Evolutionary conservation across 2,888 invertebrate genomes (phyloP), one percentile per base, ranked within the genome.

Genomic region (Tetragnatha montana): DNA sequence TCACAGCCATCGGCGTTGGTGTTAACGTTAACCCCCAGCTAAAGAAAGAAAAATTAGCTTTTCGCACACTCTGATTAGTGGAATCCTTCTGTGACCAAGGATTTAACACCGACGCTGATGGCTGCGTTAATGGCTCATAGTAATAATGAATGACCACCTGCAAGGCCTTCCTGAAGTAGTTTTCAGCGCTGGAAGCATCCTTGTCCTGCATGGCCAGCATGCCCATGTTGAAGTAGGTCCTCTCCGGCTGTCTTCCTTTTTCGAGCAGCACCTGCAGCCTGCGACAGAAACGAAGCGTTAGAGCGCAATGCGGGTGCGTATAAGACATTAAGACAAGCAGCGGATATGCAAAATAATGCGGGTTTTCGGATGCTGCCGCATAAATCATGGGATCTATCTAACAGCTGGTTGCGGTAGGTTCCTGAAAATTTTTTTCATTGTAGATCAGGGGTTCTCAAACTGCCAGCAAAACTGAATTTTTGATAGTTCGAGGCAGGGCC

Each of bases 201-300:
- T 79, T 71, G 60, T 90, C 89, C 69, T 87, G 86, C 89, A 90
- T 90, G 22, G 89, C 81, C 79, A 90, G 75, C 87, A 90, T 87
- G 47, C 89, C 89, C 78, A 90, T 81, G 51, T 90, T 90, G 74
- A 90, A 90, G 51, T 90, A 87, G 21, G 87, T 87, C 17, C 89
- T 35, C 47, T 90, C 89, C 6, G 89, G 89, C 21, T 87, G 89
- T 12, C 78, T 81, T 22, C 89, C 89, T 82, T 90, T 87, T 35
- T 60, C 74, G 8, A 90, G 68, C 19, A 87, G 19, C 73, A 82
- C 87, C 70, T 90, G 89, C 69, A 90, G 17, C 35, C 89, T 90
- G 79, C 10, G 35, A 22, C 49, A 51, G n/a, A 79, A 17, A 79
- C 4, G 69, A 74, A 10, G 22, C 19, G 49, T 50, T 12, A 14